These are phyloP conservation scores for Phengaris arion DNA, from an alignment of 2,888 invertebrate genomes.

Conservation along the genomic window DNA sequence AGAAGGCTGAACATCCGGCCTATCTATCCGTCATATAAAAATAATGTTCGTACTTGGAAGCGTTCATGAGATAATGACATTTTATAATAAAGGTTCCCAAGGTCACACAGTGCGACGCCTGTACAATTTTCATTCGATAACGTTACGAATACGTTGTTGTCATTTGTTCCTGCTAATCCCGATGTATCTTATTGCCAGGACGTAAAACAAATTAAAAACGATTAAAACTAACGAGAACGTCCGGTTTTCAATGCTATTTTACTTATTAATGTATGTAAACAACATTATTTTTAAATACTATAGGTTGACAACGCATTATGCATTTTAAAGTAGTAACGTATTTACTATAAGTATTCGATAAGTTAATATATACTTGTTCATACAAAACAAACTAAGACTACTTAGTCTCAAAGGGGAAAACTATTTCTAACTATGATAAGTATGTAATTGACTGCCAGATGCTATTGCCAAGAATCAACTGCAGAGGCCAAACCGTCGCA, in stretches of 20 bases:
- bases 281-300: constrained; percentile 6
- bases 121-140: too few relatives aligned
- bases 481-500: constrained; percentile 40
- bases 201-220: constrained; percentile 7
- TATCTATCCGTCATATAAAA: too few relatives aligned
- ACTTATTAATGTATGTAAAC: not conserved
- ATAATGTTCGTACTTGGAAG: too few relatives aligned
- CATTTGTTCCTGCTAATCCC: too few relatives aligned
- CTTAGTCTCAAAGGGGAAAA: constrained; percentile 26
- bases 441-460: constrained; percentile 39
- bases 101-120: too few relatives aligned
- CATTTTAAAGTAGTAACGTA: not conserved
- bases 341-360: not conserved
- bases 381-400: not conserved
- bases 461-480: constrained; percentile 40
- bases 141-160: too few relatives aligned
- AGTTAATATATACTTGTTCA: too few relatives aligned
- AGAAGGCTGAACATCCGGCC: too few relatives aligned
- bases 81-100: too few relatives aligned
- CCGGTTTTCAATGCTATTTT: constrained; percentile 1
- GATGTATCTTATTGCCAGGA: not conserved
- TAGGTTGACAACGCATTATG: not conserved
- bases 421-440: constrained; percentile 32
- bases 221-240: not conserved
- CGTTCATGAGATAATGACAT: too few relatives aligned